phyloP scores from a whole-genome alignment of 2,113 vertebrate genomes.

The Spea multiplicata region DNA sequence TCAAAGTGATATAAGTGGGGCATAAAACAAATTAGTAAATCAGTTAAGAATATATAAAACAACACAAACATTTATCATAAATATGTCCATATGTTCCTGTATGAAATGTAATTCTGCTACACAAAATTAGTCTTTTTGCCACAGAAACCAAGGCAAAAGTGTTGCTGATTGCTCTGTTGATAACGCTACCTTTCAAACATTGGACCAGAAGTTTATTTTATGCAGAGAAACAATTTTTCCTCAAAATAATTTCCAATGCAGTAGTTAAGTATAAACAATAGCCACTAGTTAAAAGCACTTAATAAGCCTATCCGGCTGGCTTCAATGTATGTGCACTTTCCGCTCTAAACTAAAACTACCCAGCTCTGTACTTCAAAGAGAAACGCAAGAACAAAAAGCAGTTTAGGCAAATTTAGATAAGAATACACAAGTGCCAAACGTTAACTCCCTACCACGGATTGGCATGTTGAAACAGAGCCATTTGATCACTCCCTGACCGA shows the following conservation, averaged over 20 bases:
- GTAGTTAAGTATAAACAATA: constrained; percentile 4
- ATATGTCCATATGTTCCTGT: too few relatives aligned
- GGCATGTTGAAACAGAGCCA: constrained; percentile 35
- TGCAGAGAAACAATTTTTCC: not conserved
- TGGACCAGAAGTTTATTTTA: too few relatives aligned
- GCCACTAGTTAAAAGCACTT: not conserved
- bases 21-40: too few relatives aligned
- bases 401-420: constrained; percentile 42
- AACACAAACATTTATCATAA: too few relatives aligned
- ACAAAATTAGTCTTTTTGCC: too few relatives aligned
- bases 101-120: too few relatives aligned
- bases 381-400: constrained; percentile 27
- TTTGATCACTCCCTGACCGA: constrained; percentile 12
- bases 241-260: not conserved
- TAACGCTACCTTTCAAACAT: too few relatives aligned
- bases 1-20: too few relatives aligned
- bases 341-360: not conserved
- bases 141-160: too few relatives aligned
- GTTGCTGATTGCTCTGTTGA: too few relatives aligned
- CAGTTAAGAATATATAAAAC: too few relatives aligned
- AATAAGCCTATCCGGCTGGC: not conserved
- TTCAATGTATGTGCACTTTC: not conserved
- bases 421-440: constrained; percentile 16
- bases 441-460: constrained; percentile 18
- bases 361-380: constrained; percentile 19